Evolutionary conservation across 2,888 invertebrate species (phyloP), one percentile per base, ranked within the genome.

Genomic region (Conomelus anceps): DNA sequence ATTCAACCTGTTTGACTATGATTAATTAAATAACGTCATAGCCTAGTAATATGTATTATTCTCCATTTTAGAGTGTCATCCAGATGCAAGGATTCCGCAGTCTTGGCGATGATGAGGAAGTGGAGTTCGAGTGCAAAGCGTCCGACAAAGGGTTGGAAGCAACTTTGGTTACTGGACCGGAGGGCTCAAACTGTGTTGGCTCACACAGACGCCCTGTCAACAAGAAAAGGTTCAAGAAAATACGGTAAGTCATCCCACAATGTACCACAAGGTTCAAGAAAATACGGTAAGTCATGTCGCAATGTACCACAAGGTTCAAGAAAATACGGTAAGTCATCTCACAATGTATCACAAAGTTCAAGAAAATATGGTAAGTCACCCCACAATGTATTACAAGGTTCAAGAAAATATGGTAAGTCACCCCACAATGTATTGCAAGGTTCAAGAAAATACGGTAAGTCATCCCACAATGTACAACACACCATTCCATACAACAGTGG

Each of bases 11-110:
- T 26, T 26, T 26, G 4, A 26, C 11, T 34, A 17, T 34, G 11
- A 34, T 34, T 34, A 34, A 17, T 34, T 34, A 11, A 34, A 34
- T 34, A 6, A 34, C 11, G 34, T 11, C 22, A 88, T 20, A 23
- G 6, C 17, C 22, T n/a, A 84, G 3, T 88, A 17, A 88, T 84
- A 3, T 26, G 9, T 85, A 22, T 89, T 22, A 34, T 34, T 85
- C 91, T 90, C 88, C 91, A 92, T 95, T 93, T 26, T 95, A 98
- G 98, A 97, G 97, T 92, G 98, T 97, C 90, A 97, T 98, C 92
- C 96, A 97, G 94, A 98, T 98, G 97, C 94, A 95, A 86, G 98
- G 98, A 6, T 98, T 98, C 93, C 95, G 97, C 90, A 98, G 98
- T 89, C 94, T 98, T 91, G 98, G 96, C 0, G 98, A 98, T 92